Base-by-base conservation (phyloP, 1,140 invertebrate species). In the Drosophila tropicalis region DNA sequence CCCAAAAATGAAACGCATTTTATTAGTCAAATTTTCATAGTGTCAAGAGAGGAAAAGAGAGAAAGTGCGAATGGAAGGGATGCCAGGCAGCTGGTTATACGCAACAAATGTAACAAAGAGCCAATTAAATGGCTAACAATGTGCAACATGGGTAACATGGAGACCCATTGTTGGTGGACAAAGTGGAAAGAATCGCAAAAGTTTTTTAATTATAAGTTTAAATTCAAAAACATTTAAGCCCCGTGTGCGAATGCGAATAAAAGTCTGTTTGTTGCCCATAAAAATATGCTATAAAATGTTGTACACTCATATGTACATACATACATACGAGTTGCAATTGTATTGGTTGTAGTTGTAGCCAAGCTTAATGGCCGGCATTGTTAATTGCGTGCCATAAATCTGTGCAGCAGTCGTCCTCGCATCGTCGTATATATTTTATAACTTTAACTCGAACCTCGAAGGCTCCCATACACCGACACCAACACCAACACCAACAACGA, bases 201-300 rank as follows among this genome's bases (percentile, higher is more conserved):
- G 83, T 87, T 87, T 87, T 86, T 87, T 87, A 87, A 87, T 87
- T 87, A 87, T 87, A 87, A 87, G 84, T 87, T 87, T 87, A 87
- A 87, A 87, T 89, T 87, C 83, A 83, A 87, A 87, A 87, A 89
- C 84, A 89, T 87, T 89, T 87, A 87, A 87, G 83, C 74, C 51
- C 73, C 69, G 65, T 57, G 83, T 76, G 60, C 55, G 81, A 63
- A 70, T 79, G 79, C 67, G 83, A 73, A 85, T 85, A 82, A 85
- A 85, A 87, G 80, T 73, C 82, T 70, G 71, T 81, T 81, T 86
- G 82, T 89, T 89, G 66, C 72, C 84, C 84, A 87, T 87, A 87
- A 87, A 87, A 87, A 76, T 89, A 69, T 89, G 76, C 79, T 80
- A 83, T 87, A 87, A 87, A 82, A 67, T 62, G 67, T 66, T 76